phyloP scores from a whole-genome alignment of 2,888 invertebrate species.

The Hoplodrina ambigua region DNA sequence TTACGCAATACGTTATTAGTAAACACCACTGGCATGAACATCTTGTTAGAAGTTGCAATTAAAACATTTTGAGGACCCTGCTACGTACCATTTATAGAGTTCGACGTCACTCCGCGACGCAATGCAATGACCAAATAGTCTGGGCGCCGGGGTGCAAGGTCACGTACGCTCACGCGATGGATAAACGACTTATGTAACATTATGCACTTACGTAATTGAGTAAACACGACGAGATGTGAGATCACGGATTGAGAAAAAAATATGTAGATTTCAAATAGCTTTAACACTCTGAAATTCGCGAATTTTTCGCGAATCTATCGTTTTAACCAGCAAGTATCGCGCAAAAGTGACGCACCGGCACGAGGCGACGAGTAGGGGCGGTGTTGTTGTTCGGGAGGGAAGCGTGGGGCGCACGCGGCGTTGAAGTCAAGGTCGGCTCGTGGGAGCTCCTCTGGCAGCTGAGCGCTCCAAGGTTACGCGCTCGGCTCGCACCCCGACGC shows the following conservation, averaged over 20 bases:
- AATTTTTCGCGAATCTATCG: constrained; percentile 34
- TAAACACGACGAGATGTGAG: constrained; percentile 28
- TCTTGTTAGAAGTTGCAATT: constrained; percentile 16
- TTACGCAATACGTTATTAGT: constrained; percentile 52
- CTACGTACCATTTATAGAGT: constrained; percentile 39
- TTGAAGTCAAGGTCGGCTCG: constrained; percentile 79
- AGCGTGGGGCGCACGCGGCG: constrained; percentile 66
- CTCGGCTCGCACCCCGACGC: constrained; percentile 62
- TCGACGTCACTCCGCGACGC: constrained; percentile 49
- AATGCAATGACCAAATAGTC: constrained; percentile 52
- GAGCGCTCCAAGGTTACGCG: constrained; percentile 75
- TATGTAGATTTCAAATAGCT: not conserved
- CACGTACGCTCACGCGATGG: constrained; percentile 29
- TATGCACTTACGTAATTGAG: constrained; percentile 54
- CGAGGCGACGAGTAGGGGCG: constrained; percentile 60
- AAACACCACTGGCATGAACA: constrained; percentile 49
- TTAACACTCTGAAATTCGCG: constrained; percentile 27
- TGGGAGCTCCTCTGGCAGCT: constrained; percentile 74
- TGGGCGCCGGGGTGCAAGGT: constrained; percentile 55
- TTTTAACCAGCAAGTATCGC: constrained; percentile 34
- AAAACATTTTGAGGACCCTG: constrained; percentile 12
- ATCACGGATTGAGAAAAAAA: constrained; percentile 6
- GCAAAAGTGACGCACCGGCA: constrained; percentile 45
- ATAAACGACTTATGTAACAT: constrained; percentile 39
- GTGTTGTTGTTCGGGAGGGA: constrained; percentile 68